Conservation (phyloP, 1,140 invertebrate species). For the Sitodiplosis mosellana region DNA sequence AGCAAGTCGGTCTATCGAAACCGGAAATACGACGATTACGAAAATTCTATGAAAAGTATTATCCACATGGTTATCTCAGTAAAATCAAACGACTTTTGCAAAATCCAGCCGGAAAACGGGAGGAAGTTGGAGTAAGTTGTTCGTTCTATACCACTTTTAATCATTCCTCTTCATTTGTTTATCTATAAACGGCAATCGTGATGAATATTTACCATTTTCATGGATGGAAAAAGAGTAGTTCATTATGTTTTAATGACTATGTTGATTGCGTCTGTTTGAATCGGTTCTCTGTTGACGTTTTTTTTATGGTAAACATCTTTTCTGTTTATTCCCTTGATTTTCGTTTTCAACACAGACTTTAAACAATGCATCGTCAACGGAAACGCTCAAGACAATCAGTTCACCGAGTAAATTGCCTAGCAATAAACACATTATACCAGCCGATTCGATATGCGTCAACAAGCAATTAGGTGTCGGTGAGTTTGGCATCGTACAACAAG, state of each 20-base stretch:
- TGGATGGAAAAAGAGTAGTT: too few species aligned
- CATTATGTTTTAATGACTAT: too few species aligned
- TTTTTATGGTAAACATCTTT: too few species aligned
- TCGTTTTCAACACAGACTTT: too few species aligned
- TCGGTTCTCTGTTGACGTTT: too few species aligned
- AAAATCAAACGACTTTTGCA: slow-evolving; percentile 69
- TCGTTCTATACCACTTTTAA: neutral
- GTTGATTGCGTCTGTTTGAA: too few species aligned
- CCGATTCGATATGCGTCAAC: slow-evolving; percentile 81
- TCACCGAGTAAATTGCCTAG: slow-evolving; percentile 38
- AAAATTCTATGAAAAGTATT: slow-evolving; percentile 86
- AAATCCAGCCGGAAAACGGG: slow-evolving; percentile 19
- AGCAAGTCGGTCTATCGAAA: slow-evolving; percentile 82
- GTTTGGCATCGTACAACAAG: slow-evolving; percentile 95
- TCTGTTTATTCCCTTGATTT: too few species aligned
- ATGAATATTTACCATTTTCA: too few species aligned
- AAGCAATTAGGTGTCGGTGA: slow-evolving; percentile 91
- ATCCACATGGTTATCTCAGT: slow-evolving; percentile 77
- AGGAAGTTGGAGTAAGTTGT: neutral
- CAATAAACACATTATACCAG: slow-evolving; percentile 88
- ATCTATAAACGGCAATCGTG: neutral
- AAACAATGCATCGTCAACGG: slow-evolving; percentile 18
- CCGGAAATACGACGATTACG: slow-evolving; percentile 86
- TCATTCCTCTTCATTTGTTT: neutral
- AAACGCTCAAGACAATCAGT: slow-evolving; percentile 7